Percentiles rank a stretch among this genome's conserved stretches.
phyloP scores from a whole-genome alignment of 2,797 vertebrate genomes.

The Peromyscus melanophrys region DNA sequence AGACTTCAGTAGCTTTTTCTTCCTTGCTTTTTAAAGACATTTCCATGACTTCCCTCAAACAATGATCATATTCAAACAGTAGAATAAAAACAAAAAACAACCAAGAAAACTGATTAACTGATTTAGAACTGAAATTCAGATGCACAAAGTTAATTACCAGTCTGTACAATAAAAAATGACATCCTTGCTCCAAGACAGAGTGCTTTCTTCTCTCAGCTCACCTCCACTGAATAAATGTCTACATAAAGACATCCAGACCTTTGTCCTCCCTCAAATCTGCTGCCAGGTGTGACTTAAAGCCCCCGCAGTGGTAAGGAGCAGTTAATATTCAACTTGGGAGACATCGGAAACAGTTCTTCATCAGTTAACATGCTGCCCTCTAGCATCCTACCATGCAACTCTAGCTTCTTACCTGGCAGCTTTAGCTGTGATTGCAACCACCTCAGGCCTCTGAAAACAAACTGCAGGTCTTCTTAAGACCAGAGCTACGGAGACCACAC shows the following conservation, averaged over 20 bases:
- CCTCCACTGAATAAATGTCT: background rate
- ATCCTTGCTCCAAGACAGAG: background rate
- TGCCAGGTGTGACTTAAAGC: background rate
- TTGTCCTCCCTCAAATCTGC: background rate
- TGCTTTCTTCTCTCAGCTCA: background rate
- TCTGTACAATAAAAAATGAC: background rate
- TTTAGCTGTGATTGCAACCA: background rate
- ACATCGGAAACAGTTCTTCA: background rate
- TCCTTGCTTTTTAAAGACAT: constrained; percentile 34
- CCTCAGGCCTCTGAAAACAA: background rate
- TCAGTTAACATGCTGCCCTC: background rate
- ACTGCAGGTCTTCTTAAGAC: background rate
- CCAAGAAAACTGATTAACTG: background rate
- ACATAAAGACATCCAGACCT: background rate
- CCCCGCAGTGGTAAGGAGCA: background rate
- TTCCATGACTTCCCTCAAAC: background rate
- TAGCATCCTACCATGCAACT: background rate
- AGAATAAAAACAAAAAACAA: background rate
- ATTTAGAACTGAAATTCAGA: background rate
- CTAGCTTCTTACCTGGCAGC: background rate
- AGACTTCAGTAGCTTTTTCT: background rate
- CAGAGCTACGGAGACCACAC: background rate
- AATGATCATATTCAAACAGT: constrained; percentile 46
- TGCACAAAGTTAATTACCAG: background rate
- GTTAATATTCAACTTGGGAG: background rate